phyloP scores from a whole-genome alignment of 2,797 vertebrate genomes.

The Masticophis lateralis region DNA sequence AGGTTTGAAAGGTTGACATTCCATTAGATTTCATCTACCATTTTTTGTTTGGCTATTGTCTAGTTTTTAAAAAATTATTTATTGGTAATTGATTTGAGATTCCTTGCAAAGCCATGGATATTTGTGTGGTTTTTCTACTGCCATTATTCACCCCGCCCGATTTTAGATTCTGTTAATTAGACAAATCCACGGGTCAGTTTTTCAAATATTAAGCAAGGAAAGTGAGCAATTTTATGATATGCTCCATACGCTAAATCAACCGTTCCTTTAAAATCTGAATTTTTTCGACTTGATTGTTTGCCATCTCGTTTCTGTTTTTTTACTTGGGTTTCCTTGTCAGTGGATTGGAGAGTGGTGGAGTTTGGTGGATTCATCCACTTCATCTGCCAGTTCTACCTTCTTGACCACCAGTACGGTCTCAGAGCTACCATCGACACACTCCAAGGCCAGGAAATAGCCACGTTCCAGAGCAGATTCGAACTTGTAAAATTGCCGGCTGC shows the following conservation, averaged over 20 bases:
- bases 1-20: not conserved
- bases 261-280: not conserved
- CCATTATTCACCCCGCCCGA: not conserved
- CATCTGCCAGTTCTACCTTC: conserved; percentile 40
- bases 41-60: not conserved
- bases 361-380: conserved; percentile 57
- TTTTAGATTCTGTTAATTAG: not conserved
- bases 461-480: conserved; percentile 58
- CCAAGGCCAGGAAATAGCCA: conserved; percentile 64
- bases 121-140: not conserved
- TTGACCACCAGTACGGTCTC: conserved; percentile 57
- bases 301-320: too few relatives aligned
- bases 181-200: not conserved
- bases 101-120: not conserved
- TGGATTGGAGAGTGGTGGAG: not conserved
- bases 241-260: not conserved
- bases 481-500: conserved; percentile 38
- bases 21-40: not conserved
- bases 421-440: not conserved
- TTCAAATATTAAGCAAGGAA: not conserved
- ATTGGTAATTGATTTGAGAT: not conserved
- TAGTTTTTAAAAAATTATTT: not conserved
- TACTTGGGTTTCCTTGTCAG: not conserved
- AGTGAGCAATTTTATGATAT: too few relatives aligned
- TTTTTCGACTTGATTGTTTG: not conserved